Base-by-base conservation (phyloP, 2,113 vertebrate genomes). In the Natator depressus region DNA sequence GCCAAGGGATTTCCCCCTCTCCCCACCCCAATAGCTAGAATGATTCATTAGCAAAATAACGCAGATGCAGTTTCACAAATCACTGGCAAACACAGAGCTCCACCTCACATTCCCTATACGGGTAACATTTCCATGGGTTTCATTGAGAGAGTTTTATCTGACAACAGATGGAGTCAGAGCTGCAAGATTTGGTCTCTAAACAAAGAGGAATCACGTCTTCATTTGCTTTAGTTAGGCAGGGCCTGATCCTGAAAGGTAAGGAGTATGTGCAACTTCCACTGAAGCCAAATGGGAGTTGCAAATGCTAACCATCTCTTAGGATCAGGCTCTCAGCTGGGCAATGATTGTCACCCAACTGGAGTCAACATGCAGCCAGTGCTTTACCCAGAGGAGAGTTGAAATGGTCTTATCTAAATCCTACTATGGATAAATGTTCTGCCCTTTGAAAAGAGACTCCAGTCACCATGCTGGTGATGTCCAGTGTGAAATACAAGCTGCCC, bases 1-100 rank as follows among this genome's bases (percentile, higher is more conserved):
- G 91, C 87, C 75, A 97, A 89, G 85, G 90, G 95, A 96, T 95
- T 97, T 95, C 93, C 95, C 85, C 10, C 22, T 47, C 83, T 82
- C 80, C 85, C 89, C 94, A 49, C 50, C 90, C 81, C 91, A 95
- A 93, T 92, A 93, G 94, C 85, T 95, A 81, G 0, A 4, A 79
- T 85, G 89, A 95, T 92, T 97, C 96, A 92, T 2, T 93, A 89
- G 47, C 87, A 94, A 95, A 51, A 62, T 38, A 92, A 95, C 47
- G 89, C 94, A 94, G 90, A 84, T 20, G 0, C 8, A 82, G 88
- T 82, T 95, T 83, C 54, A 31, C 50, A 38, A 76, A 20, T 54
- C 50, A 2, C 47, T 97, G 94, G 96, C 95, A 92, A 90, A 72
- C 38, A 93, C 90, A 89, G 87, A 1, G 90, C 90, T 94, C 90